phyloP scores from a whole-genome alignment of 2,888 invertebrate genomes.

The Plagodis dolabraria region DNA sequence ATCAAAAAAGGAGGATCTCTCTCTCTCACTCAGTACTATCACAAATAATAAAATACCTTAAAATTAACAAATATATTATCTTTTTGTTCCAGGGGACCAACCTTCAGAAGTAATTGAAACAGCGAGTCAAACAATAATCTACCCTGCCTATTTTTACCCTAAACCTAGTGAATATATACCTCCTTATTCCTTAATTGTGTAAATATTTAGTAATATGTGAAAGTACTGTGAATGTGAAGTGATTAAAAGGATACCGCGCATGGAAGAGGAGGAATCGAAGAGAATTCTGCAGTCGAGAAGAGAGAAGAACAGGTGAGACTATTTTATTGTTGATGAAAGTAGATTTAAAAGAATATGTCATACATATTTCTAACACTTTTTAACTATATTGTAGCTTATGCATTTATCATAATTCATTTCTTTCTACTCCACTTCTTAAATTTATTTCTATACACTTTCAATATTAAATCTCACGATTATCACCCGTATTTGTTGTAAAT shows the following conservation, averaged over 20 bases:
- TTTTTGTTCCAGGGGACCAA: slow-evolving; percentile 77
- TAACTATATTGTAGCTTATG: too few relatives aligned
- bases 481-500: too few relatives aligned
- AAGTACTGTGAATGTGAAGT: slow-evolving; percentile 5
- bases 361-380: too few relatives aligned
- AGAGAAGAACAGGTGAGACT: slow-evolving; percentile 19
- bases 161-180: slow-evolving; percentile 22
- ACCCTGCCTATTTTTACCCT: slow-evolving; percentile 31
- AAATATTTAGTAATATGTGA: slow-evolving; percentile 13
- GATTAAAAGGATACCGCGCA: slow-evolving; percentile 5
- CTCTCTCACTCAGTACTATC: too few relatives aligned
- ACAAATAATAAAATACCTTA: not conserved
- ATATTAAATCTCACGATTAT: too few relatives aligned
- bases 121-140: slow-evolving; percentile 29
- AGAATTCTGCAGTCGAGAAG: slow-evolving; percentile 7
- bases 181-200: not conserved
- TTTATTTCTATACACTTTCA: too few relatives aligned
- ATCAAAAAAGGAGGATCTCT: too few relatives aligned
- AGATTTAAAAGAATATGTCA: too few relatives aligned
- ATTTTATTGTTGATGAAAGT: too few relatives aligned
- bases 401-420: too few relatives aligned
- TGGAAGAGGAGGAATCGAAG: slow-evolving; percentile 6
- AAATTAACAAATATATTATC: slow-evolving; percentile 21
- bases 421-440: too few relatives aligned
- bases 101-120: slow-evolving; percentile 40